Conservation (phyloP, 2,797 vertebrate genomes). For the Rhinogobio ventralis region DNA sequence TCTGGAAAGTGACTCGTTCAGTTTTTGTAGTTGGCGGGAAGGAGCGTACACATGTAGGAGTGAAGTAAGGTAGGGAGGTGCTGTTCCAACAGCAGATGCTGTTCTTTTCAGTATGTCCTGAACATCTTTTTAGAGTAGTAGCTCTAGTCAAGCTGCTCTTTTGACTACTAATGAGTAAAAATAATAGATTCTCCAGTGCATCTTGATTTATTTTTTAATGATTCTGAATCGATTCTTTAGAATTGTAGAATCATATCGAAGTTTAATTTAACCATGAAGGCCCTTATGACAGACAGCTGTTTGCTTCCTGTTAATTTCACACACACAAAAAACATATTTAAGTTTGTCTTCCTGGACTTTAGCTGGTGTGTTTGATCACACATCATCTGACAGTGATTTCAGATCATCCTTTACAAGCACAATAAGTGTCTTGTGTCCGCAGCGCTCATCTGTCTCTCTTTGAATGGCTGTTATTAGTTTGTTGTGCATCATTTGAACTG, state of each 20-base stretch:
- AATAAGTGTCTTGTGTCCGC: not conserved
- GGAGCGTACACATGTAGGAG: too few species aligned
- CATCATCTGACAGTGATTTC: not conserved
- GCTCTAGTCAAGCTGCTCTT: not conserved
- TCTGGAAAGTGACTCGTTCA: not conserved
- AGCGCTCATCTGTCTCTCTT: not conserved
- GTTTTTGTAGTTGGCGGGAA: too few species aligned
- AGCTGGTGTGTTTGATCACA: not conserved
- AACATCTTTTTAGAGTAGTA: not conserved
- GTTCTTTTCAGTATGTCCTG: not conserved
- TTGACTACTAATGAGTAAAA: too few species aligned
- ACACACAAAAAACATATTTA: too few species aligned
- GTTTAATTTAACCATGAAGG: not conserved
- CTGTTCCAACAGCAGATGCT: not conserved
- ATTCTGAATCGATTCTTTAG: not conserved
- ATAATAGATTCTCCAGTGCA: not conserved
- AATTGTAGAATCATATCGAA: not conserved
- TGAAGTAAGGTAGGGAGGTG: not conserved
- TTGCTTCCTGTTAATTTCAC: too few species aligned
- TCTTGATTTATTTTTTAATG: not conserved
- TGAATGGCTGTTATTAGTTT: not conserved
- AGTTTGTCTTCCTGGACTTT: not conserved
- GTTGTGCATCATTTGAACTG: not conserved
- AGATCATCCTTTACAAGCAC: too few species aligned
- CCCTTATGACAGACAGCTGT: too few species aligned